Evolutionary conservation across 2,888 invertebrate genomes (phyloP), one percentile per base, ranked within the genome.

Genomic region (Sesia apiformis): DNA sequence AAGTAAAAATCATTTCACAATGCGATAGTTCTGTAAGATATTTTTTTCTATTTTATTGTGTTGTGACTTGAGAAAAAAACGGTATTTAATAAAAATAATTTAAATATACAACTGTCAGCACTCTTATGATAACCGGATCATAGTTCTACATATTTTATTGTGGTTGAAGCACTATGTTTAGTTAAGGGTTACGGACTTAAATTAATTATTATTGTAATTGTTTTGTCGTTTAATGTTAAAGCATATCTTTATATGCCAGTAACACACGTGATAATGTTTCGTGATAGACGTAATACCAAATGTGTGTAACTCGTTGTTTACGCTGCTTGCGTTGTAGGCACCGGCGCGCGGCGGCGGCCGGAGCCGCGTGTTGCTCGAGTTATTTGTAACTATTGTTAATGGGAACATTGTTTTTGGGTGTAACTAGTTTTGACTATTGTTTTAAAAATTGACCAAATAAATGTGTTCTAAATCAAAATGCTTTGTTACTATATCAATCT

Each of bases 391-490:
- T 46, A 46, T 69, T 72, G 70, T 76, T 74, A 71, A 66, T 66
- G 71, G 74, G 69, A 70, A 62, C 70, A 70, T 76, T 75, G 76
- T 84, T 84, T 82, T 84, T 63, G 84, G 81, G 85, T 86, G 84
- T 79, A 74, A 72, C 78, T 82, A 79, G 78, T 83, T 85, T 81
- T 77, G 75, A 81, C 71, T 77, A 73, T 72, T 81, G 77, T 82
- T 84, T 76, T 81, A 74, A 81, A 46, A 76, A 81, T 80, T 87
- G 89, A 89, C 89, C 88, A 88, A 89, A 87, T 88, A 89, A 87
- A 89, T 85, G 89, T 89, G 89, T 89, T 89, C 88, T 82, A 69
- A 54, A 59, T 56, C 55, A 59, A 55, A 55, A 4, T 52, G 50
- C 49, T 55, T 54, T 53, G 49, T 46, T 50, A 50, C 5, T 6